Evolutionary conservation across 2,888 invertebrate species (phyloP), one percentile per base, ranked within the genome.

Genomic region (Linnaemya tessellans): DNA sequence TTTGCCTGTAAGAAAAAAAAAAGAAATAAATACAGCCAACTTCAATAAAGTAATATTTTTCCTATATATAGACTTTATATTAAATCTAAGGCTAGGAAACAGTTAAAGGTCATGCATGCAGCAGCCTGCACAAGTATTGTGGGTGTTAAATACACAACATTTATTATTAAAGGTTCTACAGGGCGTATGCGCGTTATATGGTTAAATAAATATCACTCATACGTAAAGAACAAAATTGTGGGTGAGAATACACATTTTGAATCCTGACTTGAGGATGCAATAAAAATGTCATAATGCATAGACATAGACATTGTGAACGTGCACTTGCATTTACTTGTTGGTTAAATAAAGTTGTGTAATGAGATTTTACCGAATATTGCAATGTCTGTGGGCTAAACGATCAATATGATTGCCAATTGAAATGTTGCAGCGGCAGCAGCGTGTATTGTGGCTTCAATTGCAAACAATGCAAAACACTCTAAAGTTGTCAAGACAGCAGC

Each of bases 81-180:
- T 38, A 18, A 68, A 68, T 65, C 56, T n/a, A 51, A 51, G 62
- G 51, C 7, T 35, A 18, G 35, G 38, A 60, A 60, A 35, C 1
- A 60, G 35, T 54, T 54, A 62, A 79, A 79, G 41, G 70, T 79
- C 60, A 70, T 60, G 49, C n/a, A 7, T 18, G 73, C 18, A 60
- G 9, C 35, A 58, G 20, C 20, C 18, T 51, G 20, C 20, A 15
- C 15, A 46, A 46, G 3, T 46, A 46, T n/a, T n/a, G n/a, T 4
- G 15, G 15, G 46, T 4, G 30, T 30, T 30, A 30, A 30, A 30
- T 30, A 30, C 30, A 30, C 30, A 30, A 5, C 15, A 46, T 41
- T 41, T 41, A 1, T 1, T 41, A 13, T 41, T 11, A 13, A 46
- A 46, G 0, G 15, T n/a, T 3, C n/a, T 49, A 18, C 18, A 18